Conservation (phyloP, 2,113 vertebrate genomes). For the Oreotrochilus melanogaster region DNA sequence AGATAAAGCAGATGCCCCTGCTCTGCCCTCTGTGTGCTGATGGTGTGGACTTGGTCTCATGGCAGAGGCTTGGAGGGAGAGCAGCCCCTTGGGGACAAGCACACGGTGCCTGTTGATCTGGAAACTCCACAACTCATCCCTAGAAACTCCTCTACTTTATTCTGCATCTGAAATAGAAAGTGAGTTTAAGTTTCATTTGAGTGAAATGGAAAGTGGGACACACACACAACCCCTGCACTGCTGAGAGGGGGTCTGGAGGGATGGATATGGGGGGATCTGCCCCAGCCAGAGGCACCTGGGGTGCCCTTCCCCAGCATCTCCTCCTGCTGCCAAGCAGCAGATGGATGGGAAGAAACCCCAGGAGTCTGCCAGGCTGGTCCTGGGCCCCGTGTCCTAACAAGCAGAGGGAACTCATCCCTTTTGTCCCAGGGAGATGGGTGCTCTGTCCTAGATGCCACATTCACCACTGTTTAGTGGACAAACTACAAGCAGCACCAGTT, state of each 20-base stretch:
- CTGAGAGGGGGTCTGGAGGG: not conserved
- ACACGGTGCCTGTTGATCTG: not conserved
- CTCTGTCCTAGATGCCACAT: not conserved
- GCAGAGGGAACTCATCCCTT: not conserved
- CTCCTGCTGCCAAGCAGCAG: not conserved
- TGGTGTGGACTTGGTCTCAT: not conserved
- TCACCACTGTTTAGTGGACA: not conserved
- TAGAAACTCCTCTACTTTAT: not conserved
- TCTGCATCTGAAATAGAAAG: not conserved
- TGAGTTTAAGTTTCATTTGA: not conserved
- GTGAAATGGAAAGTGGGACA: too few relatives aligned
- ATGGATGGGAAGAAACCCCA: not conserved
- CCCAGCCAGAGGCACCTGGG: accelerated
- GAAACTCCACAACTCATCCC: not conserved
- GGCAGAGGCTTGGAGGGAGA: not conserved
- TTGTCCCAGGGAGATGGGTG: not conserved
- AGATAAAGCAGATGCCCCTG: not conserved
- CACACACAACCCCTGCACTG: too few relatives aligned
- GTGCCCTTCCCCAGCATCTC: not conserved
- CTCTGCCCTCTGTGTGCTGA: accelerated
- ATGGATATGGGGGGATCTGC: accelerated
- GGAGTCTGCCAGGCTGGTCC: too few relatives aligned
- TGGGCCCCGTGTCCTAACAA: accelerated
- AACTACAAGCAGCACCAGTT: not conserved
- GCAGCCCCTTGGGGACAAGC: not conserved